These are phyloP conservation scores for Formicarius rufipectus DNA, from an alignment of 2,113 vertebrate species.

Conservation along the genomic window DNA sequence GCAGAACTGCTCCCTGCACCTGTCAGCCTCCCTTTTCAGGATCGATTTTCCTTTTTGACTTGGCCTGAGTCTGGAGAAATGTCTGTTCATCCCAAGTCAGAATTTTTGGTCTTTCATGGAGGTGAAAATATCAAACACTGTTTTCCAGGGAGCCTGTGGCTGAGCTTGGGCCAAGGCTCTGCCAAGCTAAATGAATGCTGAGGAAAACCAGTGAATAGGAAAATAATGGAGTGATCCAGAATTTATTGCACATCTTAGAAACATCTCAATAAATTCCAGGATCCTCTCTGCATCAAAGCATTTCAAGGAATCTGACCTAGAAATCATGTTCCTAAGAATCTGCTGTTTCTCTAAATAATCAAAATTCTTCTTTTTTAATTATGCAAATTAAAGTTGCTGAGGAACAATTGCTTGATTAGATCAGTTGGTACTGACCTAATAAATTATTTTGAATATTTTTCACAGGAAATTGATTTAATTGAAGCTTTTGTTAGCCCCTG, in stretches of 20 bases:
- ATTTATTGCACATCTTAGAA: conserved; percentile 50
- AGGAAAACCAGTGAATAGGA: conserved; percentile 52
- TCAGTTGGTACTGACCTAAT: conserved; percentile 57
- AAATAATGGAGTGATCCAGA: conserved; percentile 20
- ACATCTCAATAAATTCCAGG: conserved; percentile 32
- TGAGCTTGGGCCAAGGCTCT: not conserved
- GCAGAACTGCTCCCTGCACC: not conserved
- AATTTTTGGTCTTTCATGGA: not conserved
- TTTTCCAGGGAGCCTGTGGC: not conserved
- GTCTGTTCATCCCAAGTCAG: not conserved
- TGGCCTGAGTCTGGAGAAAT: not conserved
- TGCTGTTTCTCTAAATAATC: conserved; percentile 16
- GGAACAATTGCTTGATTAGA: conserved; percentile 65
- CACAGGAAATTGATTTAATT: conserved; percentile 80
- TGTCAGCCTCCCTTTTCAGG: too few relatives aligned
- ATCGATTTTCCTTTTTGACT: not conserved
- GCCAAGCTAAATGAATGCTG: not conserved
- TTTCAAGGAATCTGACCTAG: not conserved
- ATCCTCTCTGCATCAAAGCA: not conserved
- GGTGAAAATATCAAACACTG: accelerated
- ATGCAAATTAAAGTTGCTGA: conserved; percentile 64
- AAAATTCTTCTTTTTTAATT: conserved; percentile 59
- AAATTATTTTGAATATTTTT: conserved; percentile 68
- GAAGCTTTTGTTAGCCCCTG: conserved; percentile 72
- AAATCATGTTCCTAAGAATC: not conserved